A percentile compares a stretch with the other conserved stretches of the same genome.
phyloP scores from a whole-genome alignment of 1,140 invertebrate genomes.

The Drosophila bocqueti region DNA sequence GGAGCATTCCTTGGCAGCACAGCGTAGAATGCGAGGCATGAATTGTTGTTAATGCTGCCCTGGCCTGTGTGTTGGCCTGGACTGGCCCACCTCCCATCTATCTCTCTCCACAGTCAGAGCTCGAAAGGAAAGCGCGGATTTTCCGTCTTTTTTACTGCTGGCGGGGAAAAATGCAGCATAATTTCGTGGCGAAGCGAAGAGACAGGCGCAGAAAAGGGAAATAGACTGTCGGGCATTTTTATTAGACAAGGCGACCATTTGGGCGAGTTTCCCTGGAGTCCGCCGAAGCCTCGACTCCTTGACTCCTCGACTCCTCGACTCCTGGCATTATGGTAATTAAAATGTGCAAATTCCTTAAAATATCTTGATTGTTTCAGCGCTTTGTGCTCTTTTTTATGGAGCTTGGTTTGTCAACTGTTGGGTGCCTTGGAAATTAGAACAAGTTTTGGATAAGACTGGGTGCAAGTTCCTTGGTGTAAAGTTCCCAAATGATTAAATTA shows the following conservation, averaged over 20 bases:
- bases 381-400: constrained; percentile 14
- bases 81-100: neutral
- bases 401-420: constrained; percentile 1
- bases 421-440: neutral
- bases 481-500: neutral
- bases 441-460: neutral
- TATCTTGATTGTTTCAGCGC: constrained; percentile 42
- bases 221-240: constrained; percentile 58
- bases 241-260: constrained; percentile 65
- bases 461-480: neutral
- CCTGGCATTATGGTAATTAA: constrained; percentile 73
- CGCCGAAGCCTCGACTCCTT: too few species aligned
- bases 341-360: constrained; percentile 57
- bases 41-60: constrained; percentile 72
- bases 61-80: constrained; percentile 26
- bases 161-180: constrained; percentile 47
- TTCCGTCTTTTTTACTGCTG: constrained; percentile 27
- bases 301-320: constrained; percentile 43
- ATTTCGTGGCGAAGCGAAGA: constrained; percentile 29
- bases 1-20: constrained; percentile 64
- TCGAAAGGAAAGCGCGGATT: constrained; percentile 63
- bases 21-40: constrained; percentile 66
- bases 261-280: constrained; percentile 18
- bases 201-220: constrained; percentile 28
- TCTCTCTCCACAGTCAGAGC: constrained; percentile 11